A percentile compares a stretch with the other conserved stretches of the same genome.
Evolutionary conservation across 2,888 invertebrate species (phyloP).

Genomic region (Thereva nobilitata): DNA sequence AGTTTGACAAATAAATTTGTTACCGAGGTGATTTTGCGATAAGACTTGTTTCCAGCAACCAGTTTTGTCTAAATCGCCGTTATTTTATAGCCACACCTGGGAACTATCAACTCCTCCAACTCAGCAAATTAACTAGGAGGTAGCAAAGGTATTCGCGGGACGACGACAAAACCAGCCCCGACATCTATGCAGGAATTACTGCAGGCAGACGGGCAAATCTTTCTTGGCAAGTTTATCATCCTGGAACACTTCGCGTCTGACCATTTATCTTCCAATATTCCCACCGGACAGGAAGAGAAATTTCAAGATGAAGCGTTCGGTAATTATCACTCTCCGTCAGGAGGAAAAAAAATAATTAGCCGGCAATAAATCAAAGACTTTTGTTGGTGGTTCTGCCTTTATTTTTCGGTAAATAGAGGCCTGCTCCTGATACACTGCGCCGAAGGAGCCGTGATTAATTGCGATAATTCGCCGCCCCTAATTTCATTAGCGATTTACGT

Average conservation of each 20-base stretch:
- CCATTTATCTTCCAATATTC: slow-evolving; percentile 27
- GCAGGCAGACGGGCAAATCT: slow-evolving; percentile 7
- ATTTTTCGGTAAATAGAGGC: slow-evolving; percentile 29
- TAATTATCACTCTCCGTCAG: slow-evolving; percentile 39
- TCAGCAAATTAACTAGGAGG: slow-evolving; percentile 10
- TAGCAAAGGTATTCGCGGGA: background rate
- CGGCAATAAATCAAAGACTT: slow-evolving; percentile 31
- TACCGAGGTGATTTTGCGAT: background rate
- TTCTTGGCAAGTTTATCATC: slow-evolving; percentile 26
- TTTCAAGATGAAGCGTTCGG: slow-evolving; percentile 38
- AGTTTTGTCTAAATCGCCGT: background rate
- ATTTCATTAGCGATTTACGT: slow-evolving; percentile 32
- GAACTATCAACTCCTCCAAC: slow-evolving; percentile 2
- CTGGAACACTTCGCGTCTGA: slow-evolving; percentile 9
- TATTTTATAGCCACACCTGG: slow-evolving; percentile 14
- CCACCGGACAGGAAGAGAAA: slow-evolving; percentile 30
- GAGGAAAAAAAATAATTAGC: slow-evolving; percentile 32
- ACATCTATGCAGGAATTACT: slow-evolving; percentile 9
- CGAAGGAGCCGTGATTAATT: slow-evolving; percentile 38
- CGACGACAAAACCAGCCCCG: background rate
- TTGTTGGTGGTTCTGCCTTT: slow-evolving; percentile 23
- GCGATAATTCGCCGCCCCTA: slow-evolving; percentile 36
- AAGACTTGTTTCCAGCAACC: slow-evolving; percentile 26
- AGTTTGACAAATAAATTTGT: slow-evolving; percentile 26
- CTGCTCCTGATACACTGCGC: slow-evolving; percentile 18